Conservation (phyloP, 2,797 vertebrate genomes). For the Scomberomorus guttatus region DNA sequence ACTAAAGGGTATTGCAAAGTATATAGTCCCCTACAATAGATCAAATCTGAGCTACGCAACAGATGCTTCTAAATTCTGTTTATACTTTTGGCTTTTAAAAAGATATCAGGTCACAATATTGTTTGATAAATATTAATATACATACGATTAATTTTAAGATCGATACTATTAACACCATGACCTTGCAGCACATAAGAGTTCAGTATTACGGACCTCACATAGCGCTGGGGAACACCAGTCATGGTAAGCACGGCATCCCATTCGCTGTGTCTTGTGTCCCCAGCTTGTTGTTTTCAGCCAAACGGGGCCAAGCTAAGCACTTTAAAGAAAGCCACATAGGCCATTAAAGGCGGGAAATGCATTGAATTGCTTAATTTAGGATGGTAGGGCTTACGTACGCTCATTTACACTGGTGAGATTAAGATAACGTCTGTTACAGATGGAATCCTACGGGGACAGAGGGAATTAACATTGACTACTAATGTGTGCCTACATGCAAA, state of each 20-base stretch:
- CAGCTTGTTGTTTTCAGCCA: constrained; percentile 38
- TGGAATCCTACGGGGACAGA: constrained; percentile 29
- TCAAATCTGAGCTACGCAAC: constrained; percentile 15
- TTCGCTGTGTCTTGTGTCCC: constrained; percentile 12
- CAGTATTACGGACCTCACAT: constrained; percentile 9
- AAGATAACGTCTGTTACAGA: constrained; percentile 53
- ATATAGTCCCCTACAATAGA: neutral
- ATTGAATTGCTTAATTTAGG: constrained; percentile 52
- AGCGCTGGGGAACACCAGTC: constrained; percentile 9
- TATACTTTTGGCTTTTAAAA: constrained; percentile 22
- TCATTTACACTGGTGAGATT: constrained; percentile 63
- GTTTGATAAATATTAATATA: constrained; percentile 8
- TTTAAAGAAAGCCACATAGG: constrained; percentile 54
- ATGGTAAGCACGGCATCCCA: constrained; percentile 21
- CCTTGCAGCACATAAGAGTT: constrained; percentile 6
- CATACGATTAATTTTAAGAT: constrained; percentile 10
- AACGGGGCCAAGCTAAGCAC: constrained; percentile 45
- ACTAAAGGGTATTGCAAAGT: neutral
- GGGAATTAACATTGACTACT: constrained; percentile 53
- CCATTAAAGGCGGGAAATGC: constrained; percentile 40
- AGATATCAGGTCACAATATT: constrained; percentile 17
- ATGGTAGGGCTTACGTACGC: constrained; percentile 33
- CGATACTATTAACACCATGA: neutral
- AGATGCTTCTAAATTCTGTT: constrained; percentile 22
- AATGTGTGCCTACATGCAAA: constrained; percentile 35